Evolutionary conservation across 2,797 vertebrate species (phyloP).

Genomic region (Melanotaenia pygmaea): DNA sequence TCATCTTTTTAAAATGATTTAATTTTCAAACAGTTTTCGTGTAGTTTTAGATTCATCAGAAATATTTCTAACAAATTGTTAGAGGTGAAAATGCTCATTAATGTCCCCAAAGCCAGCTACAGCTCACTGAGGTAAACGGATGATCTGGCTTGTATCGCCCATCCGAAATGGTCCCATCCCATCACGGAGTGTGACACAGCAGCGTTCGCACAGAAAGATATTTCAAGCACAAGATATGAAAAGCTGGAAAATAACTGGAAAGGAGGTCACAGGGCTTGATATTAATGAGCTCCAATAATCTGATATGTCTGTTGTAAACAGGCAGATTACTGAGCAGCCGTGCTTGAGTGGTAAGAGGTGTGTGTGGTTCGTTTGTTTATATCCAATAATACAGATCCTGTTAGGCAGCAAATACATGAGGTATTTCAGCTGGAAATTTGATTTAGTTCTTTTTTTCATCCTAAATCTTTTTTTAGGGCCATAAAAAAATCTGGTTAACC

Average conservation of each 20-base stretch:
- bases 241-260: neutral
- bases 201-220: neutral
- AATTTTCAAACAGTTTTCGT: too few species aligned
- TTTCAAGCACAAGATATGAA: neutral
- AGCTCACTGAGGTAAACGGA: neutral
- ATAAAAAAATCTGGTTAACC: too few species aligned
- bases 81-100: neutral
- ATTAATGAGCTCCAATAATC: constrained; percentile 21
- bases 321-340: neutral
- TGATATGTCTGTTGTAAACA: constrained; percentile 7
- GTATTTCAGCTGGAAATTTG: too few species aligned
- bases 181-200: accelerated
- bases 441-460: too few species aligned
- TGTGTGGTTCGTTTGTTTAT: neutral
- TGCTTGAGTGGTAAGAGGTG: neutral
- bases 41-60: neutral
- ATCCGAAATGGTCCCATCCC: neutral
- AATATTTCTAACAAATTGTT: neutral
- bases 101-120: neutral
- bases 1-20: neutral
- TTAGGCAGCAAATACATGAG: too few species aligned
- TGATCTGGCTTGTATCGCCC: neutral
- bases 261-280: constrained; percentile 16
- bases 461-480: too few species aligned
- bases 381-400: neutral